Conservation (phyloP, 2,797 vertebrate genomes). For the Rhinoraja longicauda region DNA sequence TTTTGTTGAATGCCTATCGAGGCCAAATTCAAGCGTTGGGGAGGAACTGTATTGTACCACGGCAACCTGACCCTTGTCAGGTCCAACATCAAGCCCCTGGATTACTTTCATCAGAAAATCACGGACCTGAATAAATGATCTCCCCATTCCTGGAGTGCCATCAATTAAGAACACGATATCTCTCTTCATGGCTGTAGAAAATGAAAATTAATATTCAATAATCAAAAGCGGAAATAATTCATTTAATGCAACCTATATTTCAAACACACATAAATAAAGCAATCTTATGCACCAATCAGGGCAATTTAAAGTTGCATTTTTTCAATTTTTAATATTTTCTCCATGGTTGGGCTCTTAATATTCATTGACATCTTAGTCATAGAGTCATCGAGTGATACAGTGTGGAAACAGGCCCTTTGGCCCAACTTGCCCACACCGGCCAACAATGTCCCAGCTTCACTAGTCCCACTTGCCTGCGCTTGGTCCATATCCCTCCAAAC, state of each 20-base stretch:
- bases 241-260: neutral
- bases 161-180: conserved; percentile 39
- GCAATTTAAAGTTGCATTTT: neutral
- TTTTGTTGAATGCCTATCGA: conserved; percentile 45
- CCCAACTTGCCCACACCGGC: too few species aligned
- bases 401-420: too few species aligned
- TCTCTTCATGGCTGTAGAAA: conserved; percentile 42
- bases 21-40: conserved; percentile 20
- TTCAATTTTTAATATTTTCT: neutral
- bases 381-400: neutral
- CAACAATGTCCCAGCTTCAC: neutral
- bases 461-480: too few species aligned
- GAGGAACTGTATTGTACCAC: conserved; percentile 30
- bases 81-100: conserved; percentile 25
- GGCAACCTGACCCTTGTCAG: conserved; percentile 23
- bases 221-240: neutral
- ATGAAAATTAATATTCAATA: conserved; percentile 40
- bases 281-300: neutral
- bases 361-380: neutral
- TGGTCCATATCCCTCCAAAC: too few species aligned
- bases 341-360: neutral
- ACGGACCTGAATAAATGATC: neutral
- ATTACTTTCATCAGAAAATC: neutral
- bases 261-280: neutral
- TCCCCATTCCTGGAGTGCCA: neutral